These are phyloP conservation scores for Disparrhopalites patrizii DNA, from an alignment of 2,888 invertebrate genomes.

Conservation along the genomic window DNA sequence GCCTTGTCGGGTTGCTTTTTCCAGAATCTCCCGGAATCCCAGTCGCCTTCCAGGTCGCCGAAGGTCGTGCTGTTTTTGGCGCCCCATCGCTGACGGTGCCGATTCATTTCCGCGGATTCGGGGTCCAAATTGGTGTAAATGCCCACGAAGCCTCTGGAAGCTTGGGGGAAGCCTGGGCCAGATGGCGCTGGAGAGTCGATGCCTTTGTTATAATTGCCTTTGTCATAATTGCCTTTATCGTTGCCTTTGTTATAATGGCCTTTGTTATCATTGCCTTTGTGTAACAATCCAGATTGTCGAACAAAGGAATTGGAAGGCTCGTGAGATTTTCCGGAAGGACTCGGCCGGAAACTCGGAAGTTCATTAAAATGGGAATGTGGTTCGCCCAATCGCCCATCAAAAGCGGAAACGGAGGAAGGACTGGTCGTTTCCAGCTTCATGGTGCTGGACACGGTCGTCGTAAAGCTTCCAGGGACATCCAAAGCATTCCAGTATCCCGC, in stretches of 20 bases:
- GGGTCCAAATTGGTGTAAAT: constrained; percentile 11
- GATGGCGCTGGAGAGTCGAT: neutral
- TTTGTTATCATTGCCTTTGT: too few relatives aligned
- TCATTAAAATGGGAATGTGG: too few relatives aligned
- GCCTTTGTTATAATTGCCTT: neutral
- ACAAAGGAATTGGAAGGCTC: too few relatives aligned
- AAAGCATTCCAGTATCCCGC: constrained; percentile 9
- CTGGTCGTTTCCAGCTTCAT: neutral
- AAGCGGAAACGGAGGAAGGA: neutral
- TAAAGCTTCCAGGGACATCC: neutral
- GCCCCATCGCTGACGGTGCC: neutral
- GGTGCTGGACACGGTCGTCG: constrained; percentile 5
- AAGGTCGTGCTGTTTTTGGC: neutral
- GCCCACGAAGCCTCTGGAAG: constrained; percentile 5
- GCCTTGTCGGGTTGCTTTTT: constrained; percentile 30
- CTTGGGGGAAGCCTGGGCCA: too few relatives aligned
- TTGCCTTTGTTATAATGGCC: too few relatives aligned
- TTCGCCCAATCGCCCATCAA: too few relatives aligned
- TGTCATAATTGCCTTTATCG: neutral
- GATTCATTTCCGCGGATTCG: neutral
- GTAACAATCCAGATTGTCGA: too few relatives aligned
- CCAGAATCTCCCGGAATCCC: constrained; percentile 18
- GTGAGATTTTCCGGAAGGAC: too few relatives aligned
- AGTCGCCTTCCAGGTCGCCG: neutral
- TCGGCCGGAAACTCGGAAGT: too few relatives aligned